Evolutionary conservation across 2,888 invertebrate genomes (phyloP), one percentile per base, ranked within the genome.

Genomic region (Sipha maydis): DNA sequence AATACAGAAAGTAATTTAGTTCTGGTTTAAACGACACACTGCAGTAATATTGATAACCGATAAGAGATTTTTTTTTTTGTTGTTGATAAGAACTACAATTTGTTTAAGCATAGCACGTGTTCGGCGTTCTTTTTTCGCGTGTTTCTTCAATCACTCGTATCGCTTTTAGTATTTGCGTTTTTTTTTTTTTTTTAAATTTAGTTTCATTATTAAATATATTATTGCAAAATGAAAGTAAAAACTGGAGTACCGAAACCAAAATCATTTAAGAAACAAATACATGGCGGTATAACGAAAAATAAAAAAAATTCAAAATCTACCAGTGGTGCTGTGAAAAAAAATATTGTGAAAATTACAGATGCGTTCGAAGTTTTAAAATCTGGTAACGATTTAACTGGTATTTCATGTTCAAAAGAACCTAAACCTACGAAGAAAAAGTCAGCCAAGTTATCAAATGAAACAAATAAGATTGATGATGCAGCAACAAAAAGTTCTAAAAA

Each of bases 231-330:
- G 88, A 88, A 88, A 76, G 88, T 76, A 0, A 88, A 88, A 86
- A n/a, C 80, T 14, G 5, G 21, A 31, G 9, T 8, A 8, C 56
- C 61, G 0, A 88, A 88, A 75, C 2, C 61, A 5, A 88, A 82
- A 48, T 25, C 48, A 1, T 31, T 41, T 3, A 88, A 41, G 9
- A 88, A 88, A 80, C 19, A 61, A 14, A 3, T 25, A 25, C 48
- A 54, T 0, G 61, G 75, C 7, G 21, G 80, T 41, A 80, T 88
- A 28, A 48, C 48, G 3, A 61, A 88, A 31, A 88, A 82, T n/a
- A 88, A 88, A 75, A 88, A 82, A 17, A 61, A 75, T 80, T 67
- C 82, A 0, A 88, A 88, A 88, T 82, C 88, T 61, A 85, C 75
- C 1, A 73, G 41, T 0, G 75, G 80, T 48, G 88, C 54, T 61